phyloP scores from a whole-genome alignment of 1,140 invertebrate genomes.

The Whitmania pigra region DNA sequence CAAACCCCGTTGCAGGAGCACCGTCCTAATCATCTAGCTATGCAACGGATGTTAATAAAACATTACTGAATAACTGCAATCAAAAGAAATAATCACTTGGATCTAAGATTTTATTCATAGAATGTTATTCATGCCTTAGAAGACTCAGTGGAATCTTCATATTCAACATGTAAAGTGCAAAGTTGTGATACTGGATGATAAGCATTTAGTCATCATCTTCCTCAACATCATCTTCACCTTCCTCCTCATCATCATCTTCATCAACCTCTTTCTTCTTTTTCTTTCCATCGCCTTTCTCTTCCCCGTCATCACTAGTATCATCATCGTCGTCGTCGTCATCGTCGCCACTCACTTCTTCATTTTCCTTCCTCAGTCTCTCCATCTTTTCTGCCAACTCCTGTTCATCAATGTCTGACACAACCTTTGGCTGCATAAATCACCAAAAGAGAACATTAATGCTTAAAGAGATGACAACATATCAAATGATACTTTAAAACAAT shows the following conservation, averaged over 20 bases:
- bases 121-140: too few relatives aligned
- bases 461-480: not conserved
- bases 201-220: too few relatives aligned
- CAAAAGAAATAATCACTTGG: too few relatives aligned
- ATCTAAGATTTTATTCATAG: too few relatives aligned
- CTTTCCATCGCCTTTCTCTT: slow-evolving; percentile 23
- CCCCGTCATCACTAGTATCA: slow-evolving; percentile 47
- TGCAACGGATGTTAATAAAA: too few relatives aligned
- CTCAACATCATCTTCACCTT: slow-evolving; percentile 5
- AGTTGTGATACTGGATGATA: too few relatives aligned
- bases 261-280: slow-evolving; percentile 6
- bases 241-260: slow-evolving; percentile 13
- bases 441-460: slow-evolving; percentile 2
- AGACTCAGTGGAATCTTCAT: too few relatives aligned
- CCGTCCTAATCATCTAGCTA: too few relatives aligned
- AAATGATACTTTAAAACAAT: not conserved
- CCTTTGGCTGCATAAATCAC: slow-evolving; percentile 63
- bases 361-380: slow-evolving; percentile 68
- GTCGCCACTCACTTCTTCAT: slow-evolving; percentile 47
- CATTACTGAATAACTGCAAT: too few relatives aligned
- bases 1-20: too few relatives aligned
- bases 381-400: slow-evolving; percentile 74
- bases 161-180: too few relatives aligned
- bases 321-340: slow-evolving; percentile 46
- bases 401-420: slow-evolving; percentile 93